Conservation (phyloP, 2,113 vertebrate species). For the Antechinus stuartii region DNA sequence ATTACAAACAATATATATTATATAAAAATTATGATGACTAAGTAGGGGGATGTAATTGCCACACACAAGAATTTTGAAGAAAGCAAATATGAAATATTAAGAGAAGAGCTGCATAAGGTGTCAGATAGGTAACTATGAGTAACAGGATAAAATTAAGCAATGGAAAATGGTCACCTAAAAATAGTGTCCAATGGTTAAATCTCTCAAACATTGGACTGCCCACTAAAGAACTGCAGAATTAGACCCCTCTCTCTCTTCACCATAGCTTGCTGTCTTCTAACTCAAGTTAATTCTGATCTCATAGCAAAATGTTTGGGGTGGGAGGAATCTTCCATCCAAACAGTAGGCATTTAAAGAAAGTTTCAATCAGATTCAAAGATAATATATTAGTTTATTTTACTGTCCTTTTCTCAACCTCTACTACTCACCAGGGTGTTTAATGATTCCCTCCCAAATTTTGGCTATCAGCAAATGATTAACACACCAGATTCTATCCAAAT, state of each 20-base stretch:
- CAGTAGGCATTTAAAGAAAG: slow-evolving; percentile 23
- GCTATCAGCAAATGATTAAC: slow-evolving; percentile 24
- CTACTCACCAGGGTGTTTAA: slow-evolving; percentile 29
- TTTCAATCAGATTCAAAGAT: slow-evolving; percentile 47
- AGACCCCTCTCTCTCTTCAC: background rate
- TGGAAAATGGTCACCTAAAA: slow-evolving; percentile 46
- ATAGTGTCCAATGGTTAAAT: slow-evolving; percentile 35
- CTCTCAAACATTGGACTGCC: slow-evolving; percentile 23
- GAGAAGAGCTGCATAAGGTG: slow-evolving; percentile 24
- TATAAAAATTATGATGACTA: slow-evolving; percentile 81
- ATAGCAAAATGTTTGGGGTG: background rate
- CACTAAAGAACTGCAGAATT: slow-evolving; percentile 19
- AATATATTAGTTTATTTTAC: slow-evolving; percentile 6
- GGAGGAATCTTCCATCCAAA: background rate
- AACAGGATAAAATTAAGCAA: slow-evolving; percentile 31
- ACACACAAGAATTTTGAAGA: slow-evolving; percentile 55
- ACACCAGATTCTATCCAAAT: slow-evolving; percentile 29
- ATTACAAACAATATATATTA: slow-evolving; percentile 81
- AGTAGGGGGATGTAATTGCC: slow-evolving; percentile 66
- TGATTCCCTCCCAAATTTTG: background rate
- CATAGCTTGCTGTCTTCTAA: background rate
- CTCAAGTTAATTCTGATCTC: background rate
- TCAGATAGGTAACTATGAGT: slow-evolving; percentile 47
- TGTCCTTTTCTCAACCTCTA: background rate
- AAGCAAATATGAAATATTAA: slow-evolving; percentile 62